A percentile compares a stretch with the other conserved stretches of the same genome.
phyloP scores from a whole-genome alignment of 2,888 invertebrate genomes.

The Pharmacophagus antenor region DNA sequence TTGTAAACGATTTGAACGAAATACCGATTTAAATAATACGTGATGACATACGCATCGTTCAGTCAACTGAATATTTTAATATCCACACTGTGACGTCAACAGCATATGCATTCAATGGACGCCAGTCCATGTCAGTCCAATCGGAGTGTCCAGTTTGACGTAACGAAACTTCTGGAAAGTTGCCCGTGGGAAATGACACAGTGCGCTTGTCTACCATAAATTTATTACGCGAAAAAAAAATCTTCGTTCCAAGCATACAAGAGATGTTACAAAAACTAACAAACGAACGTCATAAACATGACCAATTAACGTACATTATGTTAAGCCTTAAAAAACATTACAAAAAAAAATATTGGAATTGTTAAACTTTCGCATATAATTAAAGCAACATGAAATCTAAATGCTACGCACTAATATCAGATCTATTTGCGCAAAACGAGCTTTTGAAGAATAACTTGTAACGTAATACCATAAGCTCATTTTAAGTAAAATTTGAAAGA shows the following conservation, averaged over 20 bases:
- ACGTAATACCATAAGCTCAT: too few species aligned
- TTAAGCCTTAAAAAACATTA: too few species aligned
- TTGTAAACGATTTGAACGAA: neutral
- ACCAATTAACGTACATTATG: too few species aligned
- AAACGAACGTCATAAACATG: too few species aligned
- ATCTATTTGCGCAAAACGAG: too few species aligned
- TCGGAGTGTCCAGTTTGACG: conserved; percentile 28
- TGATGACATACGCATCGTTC: conserved; percentile 2
- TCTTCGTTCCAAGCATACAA: neutral
- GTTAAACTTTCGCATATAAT: too few species aligned
- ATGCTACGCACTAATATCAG: too few species aligned
- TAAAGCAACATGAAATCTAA: too few species aligned
- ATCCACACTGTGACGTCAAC: conserved; percentile 31
- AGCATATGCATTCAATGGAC: conserved; percentile 34
- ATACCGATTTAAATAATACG: conserved; percentile 1
- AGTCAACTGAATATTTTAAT: neutral
- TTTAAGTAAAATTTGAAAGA: too few species aligned
- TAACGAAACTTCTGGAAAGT: conserved; percentile 26
- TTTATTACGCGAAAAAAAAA: neutral
- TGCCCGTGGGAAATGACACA: conserved; percentile 31
- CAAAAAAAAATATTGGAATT: too few species aligned
- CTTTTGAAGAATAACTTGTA: too few species aligned
- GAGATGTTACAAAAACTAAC: too few species aligned
- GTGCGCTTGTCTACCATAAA: conserved; percentile 17
- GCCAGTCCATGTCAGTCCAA: conserved; percentile 12